Evolutionary conservation across 2,888 invertebrate genomes (phyloP), one percentile per base, ranked within the genome.

Genomic region (Formica aserva): DNA sequence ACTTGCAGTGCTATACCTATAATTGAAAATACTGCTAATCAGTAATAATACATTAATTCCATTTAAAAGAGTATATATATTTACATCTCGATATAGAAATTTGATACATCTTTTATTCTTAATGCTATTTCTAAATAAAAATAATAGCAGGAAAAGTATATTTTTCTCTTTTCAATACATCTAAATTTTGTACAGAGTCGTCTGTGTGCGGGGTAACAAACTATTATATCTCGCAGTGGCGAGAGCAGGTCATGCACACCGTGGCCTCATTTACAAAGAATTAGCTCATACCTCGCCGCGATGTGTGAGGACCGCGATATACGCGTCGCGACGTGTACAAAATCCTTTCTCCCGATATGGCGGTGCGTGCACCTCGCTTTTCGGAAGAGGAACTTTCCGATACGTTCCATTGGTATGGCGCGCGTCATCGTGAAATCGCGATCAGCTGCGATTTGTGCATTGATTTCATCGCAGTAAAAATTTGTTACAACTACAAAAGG

Each of bases 331-430:
- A 77, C 60, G 76, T 41, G 26, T 63, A 22, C 77, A 65, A 86
- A 90, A 85, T 90, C 86, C 88, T 90, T 90, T 90, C 90, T 85
- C 88, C 77, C 60, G 76, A 85, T 85, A 86, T 57, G 66, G 41
- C 48, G 55, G 48, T 71, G 62, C 60, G 67, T 82, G 80, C 80
- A 80, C 18, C 29, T 80, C 87, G 85, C 65, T 87, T 88, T 83
- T 84, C 83, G 89, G 85, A 89, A 86, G 76, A 86, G 57, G 67
- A 77, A 81, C 78, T 85, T 82, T 86, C 85, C 71, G 85, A 71
- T 62, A 81, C 45, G 78, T 86, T 72, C 81, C 88, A 67, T 76
- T 52, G 66, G n/a, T 67, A 77, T 5, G 48, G 35, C 45, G 29
- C 48, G 60, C 38, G 67, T 71, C 41, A 52, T 32, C 52, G 9